Base-by-base conservation (phyloP, 2,888 invertebrate genomes). In the Carabus problematicus region DNA sequence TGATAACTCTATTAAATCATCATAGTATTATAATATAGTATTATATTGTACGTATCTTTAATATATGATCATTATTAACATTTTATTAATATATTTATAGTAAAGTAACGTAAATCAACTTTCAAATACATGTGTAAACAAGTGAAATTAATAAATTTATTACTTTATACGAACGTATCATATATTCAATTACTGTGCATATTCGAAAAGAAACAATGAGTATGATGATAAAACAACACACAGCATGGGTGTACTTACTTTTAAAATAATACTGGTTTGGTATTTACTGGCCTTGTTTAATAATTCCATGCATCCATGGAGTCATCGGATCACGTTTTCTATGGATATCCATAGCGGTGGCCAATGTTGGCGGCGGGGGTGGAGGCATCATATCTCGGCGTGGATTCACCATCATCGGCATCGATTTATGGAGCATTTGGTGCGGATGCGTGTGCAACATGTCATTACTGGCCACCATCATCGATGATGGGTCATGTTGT, bases 341-440 rank as follows among this genome's bases (percentile, higher is more conserved):
- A 18, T 69, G 69, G 45, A 69, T 69, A 40, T 70, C 64, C 64
- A 73, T 66, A 29, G 29, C 3, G 29, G 29, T 2, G 2, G 29
- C 29, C 29, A 29, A 29, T 39, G 59, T 54, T 67, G 74, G 73
- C 12, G 75, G 68, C 16, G 73, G 72, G 43, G 72, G 73, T 14
- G 72, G 63, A 19, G 71, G 70, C 43, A 73, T 72, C 43, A 74
- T 70, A 29, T 74, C 73, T 14, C 72, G 71, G 54, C 59, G 62
- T 47, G 73, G 72, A 68, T 73, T 72, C 45, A 75, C 62, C 73
- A 75, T 72, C 72, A 75, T 72, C 6, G 74, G 73, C 72, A 75
- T 72, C 61, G 67, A 69, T 42, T 74, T 68, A 39, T 68, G 68
- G 1, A 61, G 16, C 68, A 68, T 61, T 29, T 47, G 16, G 12